These are phyloP conservation scores for Mormyrus proboscirostris DNA, from an alignment of 2,797 vertebrate genomes.

Conservation along the genomic window DNA sequence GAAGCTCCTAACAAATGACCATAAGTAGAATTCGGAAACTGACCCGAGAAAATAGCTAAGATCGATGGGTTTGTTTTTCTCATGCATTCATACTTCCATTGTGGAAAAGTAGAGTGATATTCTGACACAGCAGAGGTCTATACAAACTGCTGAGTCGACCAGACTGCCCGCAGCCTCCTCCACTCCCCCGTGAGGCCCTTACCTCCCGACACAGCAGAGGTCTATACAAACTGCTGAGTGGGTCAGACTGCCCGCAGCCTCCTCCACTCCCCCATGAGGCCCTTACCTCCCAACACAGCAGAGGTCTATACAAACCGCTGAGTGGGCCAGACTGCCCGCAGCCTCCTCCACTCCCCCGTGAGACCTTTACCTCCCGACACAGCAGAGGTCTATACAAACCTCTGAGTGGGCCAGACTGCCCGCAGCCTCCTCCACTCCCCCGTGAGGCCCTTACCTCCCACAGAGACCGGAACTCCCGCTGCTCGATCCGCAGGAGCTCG, in stretches of 20 bases:
- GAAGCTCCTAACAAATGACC: background rate
- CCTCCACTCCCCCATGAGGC: background rate
- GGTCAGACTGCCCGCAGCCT: background rate
- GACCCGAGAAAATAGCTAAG: background rate
- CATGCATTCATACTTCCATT: background rate
- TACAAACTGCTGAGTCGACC: too few relatives aligned
- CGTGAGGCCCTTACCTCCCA: constrained; percentile 77
- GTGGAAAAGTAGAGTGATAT: background rate
- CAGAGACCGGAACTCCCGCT: constrained; percentile 88
- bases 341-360: background rate
- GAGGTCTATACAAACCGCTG: background rate
- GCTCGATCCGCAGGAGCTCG: constrained; percentile 87
- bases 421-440: background rate
- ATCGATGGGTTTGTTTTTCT: background rate
- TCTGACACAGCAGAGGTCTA: too few relatives aligned
- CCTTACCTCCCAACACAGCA: constrained; percentile 73
- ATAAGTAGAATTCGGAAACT: background rate
- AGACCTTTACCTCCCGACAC: constrained; percentile 73
- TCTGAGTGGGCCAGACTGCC: background rate
- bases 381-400: background rate
- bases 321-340: background rate
- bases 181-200: constrained; percentile 36
- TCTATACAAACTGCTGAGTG: background rate
- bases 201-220: constrained; percentile 68
- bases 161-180: background rate